Base-by-base conservation (phyloP, 2,113 vertebrate genomes). In the Periophthalmus modestus region DNA sequence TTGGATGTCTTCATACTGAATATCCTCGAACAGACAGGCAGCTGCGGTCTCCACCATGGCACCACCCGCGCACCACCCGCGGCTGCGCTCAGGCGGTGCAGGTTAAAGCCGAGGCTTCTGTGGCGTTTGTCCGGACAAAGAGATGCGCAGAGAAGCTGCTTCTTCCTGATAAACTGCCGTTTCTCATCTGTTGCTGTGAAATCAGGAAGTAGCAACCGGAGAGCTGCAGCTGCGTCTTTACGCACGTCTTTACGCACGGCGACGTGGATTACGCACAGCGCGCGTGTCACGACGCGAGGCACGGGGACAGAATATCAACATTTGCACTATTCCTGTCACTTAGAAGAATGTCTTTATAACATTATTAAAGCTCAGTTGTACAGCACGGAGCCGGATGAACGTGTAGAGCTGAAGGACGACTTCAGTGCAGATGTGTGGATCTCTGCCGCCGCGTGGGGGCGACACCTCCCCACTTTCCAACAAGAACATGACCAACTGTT, bases 1-100 rank as follows among this genome's bases (percentile, higher is more conserved):
- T 78, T 82, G 77, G 67, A 91, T 91, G 77, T 91, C 89, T 23
- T 89, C 88, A 54, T 88, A 81, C 82, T 88, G 83, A 67, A 91
- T 89, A 77, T 89, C 89, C 50, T 91, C 88, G n/a, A 91, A 91
- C 57, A 85, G 69, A 73, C 79, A 86, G 52, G 48, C 87, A 15
- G 77, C 66, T 5, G 84, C 79, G 62, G 85, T 71, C 77, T 90
- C 89, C 79, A 88, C 84, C 89, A 90, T 90, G 63, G 58, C 81
- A 13, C 66, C 57, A 28, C 2, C 68, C n/a, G n/a, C n/a, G n/a
- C n/a, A 33, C 62, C 59, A 48, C 21, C 48, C 66, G n/a, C 72
- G 78, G 21, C 47, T 69, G 68, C 0, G 59, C 14, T 2, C 55
- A 1, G 55, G 21, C 0, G 66, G 16, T 13, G 71, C 23, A 23